Conservation (phyloP, 2,113 vertebrate genomes). For the Columba livia region DNA sequence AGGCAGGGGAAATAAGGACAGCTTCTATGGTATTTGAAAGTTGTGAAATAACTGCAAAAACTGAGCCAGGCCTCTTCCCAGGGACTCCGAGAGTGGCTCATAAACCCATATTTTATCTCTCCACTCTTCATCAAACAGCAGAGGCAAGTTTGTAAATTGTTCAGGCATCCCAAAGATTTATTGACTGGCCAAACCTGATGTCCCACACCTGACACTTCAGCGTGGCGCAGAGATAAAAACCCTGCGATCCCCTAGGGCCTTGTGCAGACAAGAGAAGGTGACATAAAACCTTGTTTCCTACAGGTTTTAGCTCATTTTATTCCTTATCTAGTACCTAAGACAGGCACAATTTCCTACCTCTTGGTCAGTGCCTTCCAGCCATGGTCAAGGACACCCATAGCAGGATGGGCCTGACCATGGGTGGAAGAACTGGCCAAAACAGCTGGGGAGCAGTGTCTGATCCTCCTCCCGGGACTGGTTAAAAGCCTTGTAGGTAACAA, state of each 20-base stretch:
- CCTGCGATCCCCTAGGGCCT: neutral
- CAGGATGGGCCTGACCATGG: accelerated
- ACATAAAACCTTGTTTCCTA: neutral
- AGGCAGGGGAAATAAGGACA: neutral
- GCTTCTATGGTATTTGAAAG: neutral
- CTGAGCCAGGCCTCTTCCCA: neutral
- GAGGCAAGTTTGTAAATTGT: neutral
- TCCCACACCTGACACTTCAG: neutral
- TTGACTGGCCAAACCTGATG: neutral
- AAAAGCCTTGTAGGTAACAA: neutral
- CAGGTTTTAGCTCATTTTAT: neutral
- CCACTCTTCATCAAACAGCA: neutral
- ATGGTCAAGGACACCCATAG: neutral
- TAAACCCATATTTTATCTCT: neutral
- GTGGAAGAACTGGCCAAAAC: neutral
- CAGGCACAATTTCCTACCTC: neutral
- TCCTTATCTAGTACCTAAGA: neutral
- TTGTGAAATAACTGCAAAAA: neutral
- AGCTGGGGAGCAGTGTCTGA: no score
- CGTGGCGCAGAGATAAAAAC: neutral
- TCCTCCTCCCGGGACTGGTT: neutral
- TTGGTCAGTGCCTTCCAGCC: neutral
- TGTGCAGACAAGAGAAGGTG: neutral
- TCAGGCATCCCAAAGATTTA: neutral
- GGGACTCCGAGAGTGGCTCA: neutral